Base-by-base conservation (phyloP, 2,797 vertebrate genomes). In the Lacerta bilineata region DNA sequence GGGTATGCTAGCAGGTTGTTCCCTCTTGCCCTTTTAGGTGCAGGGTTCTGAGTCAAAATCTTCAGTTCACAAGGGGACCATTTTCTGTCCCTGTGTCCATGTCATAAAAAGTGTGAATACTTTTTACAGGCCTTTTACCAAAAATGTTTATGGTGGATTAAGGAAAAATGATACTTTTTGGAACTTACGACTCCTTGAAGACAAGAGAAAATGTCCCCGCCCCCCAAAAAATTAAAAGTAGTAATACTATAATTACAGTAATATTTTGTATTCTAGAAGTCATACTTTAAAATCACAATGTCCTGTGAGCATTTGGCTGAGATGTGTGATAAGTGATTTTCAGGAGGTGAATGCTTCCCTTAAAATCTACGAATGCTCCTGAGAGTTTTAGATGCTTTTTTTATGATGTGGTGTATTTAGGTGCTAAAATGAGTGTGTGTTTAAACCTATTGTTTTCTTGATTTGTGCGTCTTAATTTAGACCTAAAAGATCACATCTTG, bases 1-100 rank as follows among this genome's bases (percentile, higher is more conserved):
- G 59, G 88, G 29, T 89, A 79, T 85, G 4, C 15, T 75, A 36
- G 61, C 86, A 43, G 41, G 55, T 71, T 92, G 81, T 84, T 93
- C 83, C 90, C 88, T 83, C 88, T 86, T 90, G 77, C 10, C 83
- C 25, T 50, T 72, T 83, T 74, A 1, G 64, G 61, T 76, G n/a
- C 0, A 0, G 50, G 25, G 88, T 90, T 87, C 18, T 59, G n/a
- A 69, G 5, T 87, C 36, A 84, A 85, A 88, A 78, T 71, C 61
- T 18, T 64, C 79, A 71, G 20, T 71, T 81, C 78, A 81, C 29
- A 85, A 46, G 46, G n/a, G n/a, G 61, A 39, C 33, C 43, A 88
- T 84, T 88, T 61, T 59, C 23, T 89, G 75, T 6, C 36, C 64
- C 43, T 87, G 41, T 11, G 71, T 77, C 69, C 50, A 64, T 76